Conservation (phyloP, 1,140 invertebrate species). For the Campoletis sonorensis region DNA sequence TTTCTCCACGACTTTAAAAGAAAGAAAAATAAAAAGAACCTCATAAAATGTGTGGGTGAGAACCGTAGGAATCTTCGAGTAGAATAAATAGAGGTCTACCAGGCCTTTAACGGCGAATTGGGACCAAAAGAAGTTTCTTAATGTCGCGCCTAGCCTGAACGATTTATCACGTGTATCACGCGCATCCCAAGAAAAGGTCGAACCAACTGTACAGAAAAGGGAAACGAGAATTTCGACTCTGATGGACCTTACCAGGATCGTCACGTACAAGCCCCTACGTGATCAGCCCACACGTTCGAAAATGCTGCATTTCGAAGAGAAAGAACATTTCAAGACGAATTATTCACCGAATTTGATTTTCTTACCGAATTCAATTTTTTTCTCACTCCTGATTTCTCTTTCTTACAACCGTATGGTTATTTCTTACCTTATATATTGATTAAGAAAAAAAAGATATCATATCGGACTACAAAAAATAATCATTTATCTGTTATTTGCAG, state of each 20-base stretch:
- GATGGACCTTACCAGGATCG: slow-evolving; percentile 6
- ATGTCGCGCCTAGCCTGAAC: background rate
- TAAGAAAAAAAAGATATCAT: background rate
- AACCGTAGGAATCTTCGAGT: background rate
- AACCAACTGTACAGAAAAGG: background rate
- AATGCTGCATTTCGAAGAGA: no score
- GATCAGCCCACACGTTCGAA: background rate
- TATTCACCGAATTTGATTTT: no score
- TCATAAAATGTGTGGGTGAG: background rate
- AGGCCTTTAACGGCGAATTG: background rate
- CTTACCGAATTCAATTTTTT: no score
- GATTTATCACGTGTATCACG: slow-evolving; percentile 4
- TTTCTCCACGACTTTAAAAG: background rate
- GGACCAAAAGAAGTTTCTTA: background rate
- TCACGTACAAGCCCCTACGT: slow-evolving; percentile 6
- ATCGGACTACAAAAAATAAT: background rate
- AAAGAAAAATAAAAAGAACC: background rate
- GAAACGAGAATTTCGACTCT: background rate
- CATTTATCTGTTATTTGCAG: no score
- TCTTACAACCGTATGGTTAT: background rate
- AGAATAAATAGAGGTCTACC: background rate
- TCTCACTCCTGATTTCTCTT: no score
- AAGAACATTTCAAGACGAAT: no score
- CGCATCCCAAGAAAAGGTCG: background rate
- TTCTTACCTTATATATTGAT: background rate